A percentile compares a stretch with the other conserved stretches of the same genome.
These are phyloP conservation scores for Monopis laevigella DNA, from an alignment of 2,888 invertebrate genomes.

Conservation along the genomic window DNA sequence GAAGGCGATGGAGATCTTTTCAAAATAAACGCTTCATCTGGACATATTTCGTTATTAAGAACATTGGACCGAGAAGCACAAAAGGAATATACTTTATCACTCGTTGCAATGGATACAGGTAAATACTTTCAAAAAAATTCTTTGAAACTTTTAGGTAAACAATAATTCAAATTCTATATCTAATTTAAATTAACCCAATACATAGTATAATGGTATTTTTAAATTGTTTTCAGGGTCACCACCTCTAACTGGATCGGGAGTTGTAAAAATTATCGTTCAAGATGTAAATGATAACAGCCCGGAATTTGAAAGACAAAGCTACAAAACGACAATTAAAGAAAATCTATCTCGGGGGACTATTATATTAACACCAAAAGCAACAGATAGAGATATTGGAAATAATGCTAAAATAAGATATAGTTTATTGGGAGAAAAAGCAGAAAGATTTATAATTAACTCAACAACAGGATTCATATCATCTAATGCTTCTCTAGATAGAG, in stretches of 20 bases:
- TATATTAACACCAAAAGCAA: slow-evolving; percentile 81
- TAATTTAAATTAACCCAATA: too few relatives aligned
- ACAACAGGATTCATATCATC: slow-evolving; percentile 83
- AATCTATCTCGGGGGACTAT: slow-evolving; percentile 82
- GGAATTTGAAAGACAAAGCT: slow-evolving; percentile 83
- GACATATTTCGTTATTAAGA: slow-evolving; percentile 85
- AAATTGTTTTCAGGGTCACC: slow-evolving; percentile 78
- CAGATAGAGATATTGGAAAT: slow-evolving; percentile 83
- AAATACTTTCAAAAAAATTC: slow-evolving; percentile 35
- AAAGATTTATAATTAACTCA: slow-evolving; percentile 81
- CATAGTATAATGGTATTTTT: too few relatives aligned
- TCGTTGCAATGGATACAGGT: slow-evolving; percentile 96
- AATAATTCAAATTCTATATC: too few relatives aligned
- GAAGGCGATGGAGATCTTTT: slow-evolving; percentile 93
- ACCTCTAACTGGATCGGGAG: slow-evolving; percentile 91
- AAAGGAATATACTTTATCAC: slow-evolving; percentile 83
- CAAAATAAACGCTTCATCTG: slow-evolving; percentile 90
- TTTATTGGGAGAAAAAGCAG: slow-evolving; percentile 81
- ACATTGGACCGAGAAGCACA: slow-evolving; percentile 87
- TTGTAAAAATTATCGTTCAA: slow-evolving; percentile 88
- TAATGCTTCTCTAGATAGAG: slow-evolving; percentile 78
- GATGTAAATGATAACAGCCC: slow-evolving; percentile 96
- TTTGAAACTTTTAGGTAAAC: neutral
- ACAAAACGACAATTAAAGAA: slow-evolving; percentile 81
- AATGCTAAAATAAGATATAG: slow-evolving; percentile 91